phyloP scores from a whole-genome alignment of 92 coral and sea anemone species.

The Isaurus tuberculatus region DNA sequence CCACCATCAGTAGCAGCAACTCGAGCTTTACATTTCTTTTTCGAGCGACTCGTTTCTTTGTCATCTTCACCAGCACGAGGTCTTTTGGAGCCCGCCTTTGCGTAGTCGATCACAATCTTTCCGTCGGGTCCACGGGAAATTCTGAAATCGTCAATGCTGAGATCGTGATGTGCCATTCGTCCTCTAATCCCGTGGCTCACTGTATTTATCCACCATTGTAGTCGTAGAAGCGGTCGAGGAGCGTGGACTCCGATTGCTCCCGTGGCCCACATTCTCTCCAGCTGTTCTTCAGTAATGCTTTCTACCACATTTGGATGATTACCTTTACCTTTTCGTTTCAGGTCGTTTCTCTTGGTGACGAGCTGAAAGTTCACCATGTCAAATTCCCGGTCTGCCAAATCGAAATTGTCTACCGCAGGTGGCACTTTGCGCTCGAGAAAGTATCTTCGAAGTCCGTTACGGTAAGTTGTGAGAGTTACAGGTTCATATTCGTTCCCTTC shows the following conservation, averaged over 20 bases:
- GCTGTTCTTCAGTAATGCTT: constrained; percentile 97
- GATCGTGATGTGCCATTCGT: constrained; percentile 99
- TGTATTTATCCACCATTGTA: constrained; percentile 99
- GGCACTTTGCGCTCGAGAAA: constrained; percentile 98
- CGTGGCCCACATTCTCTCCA: constrained; percentile 99
- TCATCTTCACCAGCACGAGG: constrained; percentile 93
- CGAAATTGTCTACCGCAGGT: constrained; percentile 98
- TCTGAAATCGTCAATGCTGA: constrained; percentile 97
- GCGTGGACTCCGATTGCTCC: constrained; percentile 99
- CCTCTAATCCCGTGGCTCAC: constrained; percentile 98
- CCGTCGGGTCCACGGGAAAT: constrained; percentile 98
- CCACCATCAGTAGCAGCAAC: constrained; percentile 98
- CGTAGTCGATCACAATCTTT: constrained; percentile 95
- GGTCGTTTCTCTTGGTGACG: constrained; percentile 95
- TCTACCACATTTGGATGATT: constrained; percentile 99
- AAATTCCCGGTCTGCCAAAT: constrained; percentile 98
- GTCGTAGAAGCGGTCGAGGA: constrained; percentile 92
- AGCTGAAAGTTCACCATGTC: constrained; percentile 98
- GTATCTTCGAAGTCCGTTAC: constrained; percentile 98
- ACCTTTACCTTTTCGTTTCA: constrained; percentile 99
- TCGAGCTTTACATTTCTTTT: constrained; percentile 94
- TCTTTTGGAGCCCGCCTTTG: constrained; percentile 88
- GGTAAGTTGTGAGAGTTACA: constrained; percentile 95
- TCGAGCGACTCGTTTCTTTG: constrained; percentile 87
- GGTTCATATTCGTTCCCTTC: constrained; percentile 99